A percentile compares a stretch with the other conserved stretches of the same genome.
Conservation (phyloP, 2,888 invertebrate species). For the Neelides folsomi region DNA sequence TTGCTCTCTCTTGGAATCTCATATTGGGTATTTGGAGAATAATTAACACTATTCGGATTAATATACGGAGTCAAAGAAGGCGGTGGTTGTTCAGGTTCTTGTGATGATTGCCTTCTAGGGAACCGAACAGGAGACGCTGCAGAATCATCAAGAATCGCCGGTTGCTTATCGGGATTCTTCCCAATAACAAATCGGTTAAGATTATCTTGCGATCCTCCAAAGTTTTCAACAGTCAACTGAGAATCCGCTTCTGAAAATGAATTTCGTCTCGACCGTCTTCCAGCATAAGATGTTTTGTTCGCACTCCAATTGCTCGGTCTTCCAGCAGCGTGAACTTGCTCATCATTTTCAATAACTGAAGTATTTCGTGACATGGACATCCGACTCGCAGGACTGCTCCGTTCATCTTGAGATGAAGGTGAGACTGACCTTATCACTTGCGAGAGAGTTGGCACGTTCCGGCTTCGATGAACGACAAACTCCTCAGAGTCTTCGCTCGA, state of each 20-base stretch:
- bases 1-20: background rate
- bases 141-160: constrained; percentile 35
- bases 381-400: constrained; percentile 33
- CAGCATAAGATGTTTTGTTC: constrained; percentile 56
- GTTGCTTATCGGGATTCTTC: constrained; percentile 66
- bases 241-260: constrained; percentile 68
- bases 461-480: constrained; percentile 68
- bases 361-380: constrained; percentile 30
- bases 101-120: constrained; percentile 23
- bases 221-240: constrained; percentile 77
- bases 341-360: constrained; percentile 17
- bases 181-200: constrained; percentile 59
- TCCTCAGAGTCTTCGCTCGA: constrained; percentile 42
- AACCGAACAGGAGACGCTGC: constrained; percentile 27
- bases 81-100: constrained; percentile 19
- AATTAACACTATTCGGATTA: constrained; percentile 3
- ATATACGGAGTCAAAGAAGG: constrained; percentile 1
- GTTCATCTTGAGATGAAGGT: constrained; percentile 33
- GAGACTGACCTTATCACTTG: constrained; percentile 33
- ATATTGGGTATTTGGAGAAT: background rate
- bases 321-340: constrained; percentile 53
- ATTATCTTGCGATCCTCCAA: constrained; percentile 81
- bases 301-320: constrained; percentile 72
- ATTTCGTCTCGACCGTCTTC: constrained; percentile 68
- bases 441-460: constrained; percentile 63